These are phyloP conservation scores for Andrena hattorfiana DNA, from an alignment of 2,888 invertebrate genomes.

Conservation along the genomic window DNA sequence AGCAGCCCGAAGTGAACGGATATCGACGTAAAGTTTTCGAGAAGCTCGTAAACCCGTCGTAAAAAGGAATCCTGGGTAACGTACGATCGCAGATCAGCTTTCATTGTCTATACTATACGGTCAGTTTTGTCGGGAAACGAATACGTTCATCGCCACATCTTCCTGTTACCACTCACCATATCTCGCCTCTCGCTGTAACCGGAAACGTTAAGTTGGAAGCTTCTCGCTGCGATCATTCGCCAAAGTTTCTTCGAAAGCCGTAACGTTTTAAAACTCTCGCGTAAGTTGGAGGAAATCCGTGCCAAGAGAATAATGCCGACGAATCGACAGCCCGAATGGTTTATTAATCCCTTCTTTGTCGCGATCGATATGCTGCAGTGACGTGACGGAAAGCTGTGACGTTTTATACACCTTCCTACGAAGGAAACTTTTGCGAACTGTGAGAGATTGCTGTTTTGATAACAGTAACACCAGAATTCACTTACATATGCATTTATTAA, in stretches of 20 bases:
- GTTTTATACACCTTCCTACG: too few species aligned
- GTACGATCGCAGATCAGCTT: background rate
- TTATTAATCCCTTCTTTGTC: background rate
- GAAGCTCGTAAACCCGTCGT: slow-evolving; percentile 15
- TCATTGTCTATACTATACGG: background rate
- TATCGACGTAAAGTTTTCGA: background rate
- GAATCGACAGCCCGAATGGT: background rate
- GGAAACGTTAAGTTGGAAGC: background rate
- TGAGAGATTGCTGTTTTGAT: too few species aligned
- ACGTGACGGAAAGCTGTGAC: background rate
- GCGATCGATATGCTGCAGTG: background rate
- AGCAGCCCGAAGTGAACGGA: background rate
- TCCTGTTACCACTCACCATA: background rate
- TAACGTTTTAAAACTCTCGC: background rate
- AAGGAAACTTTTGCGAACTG: too few species aligned
- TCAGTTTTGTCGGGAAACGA: background rate
- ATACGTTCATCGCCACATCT: slow-evolving; percentile 1
- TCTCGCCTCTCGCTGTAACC: background rate
- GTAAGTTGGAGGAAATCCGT: background rate
- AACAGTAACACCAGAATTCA: too few species aligned
- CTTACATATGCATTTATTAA: too few species aligned
- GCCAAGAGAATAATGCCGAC: background rate
- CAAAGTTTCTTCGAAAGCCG: background rate
- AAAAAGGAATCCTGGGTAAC: background rate
- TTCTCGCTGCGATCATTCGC: background rate